Percentiles rank a stretch among this genome's conserved stretches.
Conservation (phyloP, 2,888 invertebrate species). For the Dryomyza anilis region DNA sequence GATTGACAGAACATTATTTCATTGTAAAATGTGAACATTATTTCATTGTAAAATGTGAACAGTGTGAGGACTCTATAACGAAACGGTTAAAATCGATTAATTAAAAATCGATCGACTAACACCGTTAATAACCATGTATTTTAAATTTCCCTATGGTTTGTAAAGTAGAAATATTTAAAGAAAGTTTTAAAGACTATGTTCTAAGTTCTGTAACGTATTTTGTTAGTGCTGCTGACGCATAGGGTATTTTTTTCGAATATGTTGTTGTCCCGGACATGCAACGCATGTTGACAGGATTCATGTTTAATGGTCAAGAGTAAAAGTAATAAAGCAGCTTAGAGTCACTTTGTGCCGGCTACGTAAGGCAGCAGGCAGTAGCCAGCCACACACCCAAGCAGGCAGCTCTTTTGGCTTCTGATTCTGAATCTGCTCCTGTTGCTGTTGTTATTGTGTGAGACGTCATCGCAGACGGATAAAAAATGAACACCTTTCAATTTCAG, state of each 20-base stretch:
- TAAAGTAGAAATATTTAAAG: too few species aligned
- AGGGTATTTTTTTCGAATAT: too few species aligned
- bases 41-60: too few species aligned
- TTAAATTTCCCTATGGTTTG: too few species aligned
- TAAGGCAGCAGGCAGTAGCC: neutral
- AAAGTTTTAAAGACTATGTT: too few species aligned
- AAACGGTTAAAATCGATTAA: too few species aligned
- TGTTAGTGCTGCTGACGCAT: neutral
- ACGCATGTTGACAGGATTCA: constrained; percentile 23
- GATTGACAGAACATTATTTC: too few species aligned
- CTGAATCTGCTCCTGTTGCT: neutral
- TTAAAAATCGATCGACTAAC: too few species aligned
- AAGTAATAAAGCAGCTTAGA: constrained; percentile 19
- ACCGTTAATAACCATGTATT: too few species aligned
- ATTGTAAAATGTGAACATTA: too few species aligned
- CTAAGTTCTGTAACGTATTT: neutral
- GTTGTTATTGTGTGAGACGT: constrained; percentile 1
- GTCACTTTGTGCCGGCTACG: neutral
- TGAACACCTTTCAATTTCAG: constrained; percentile 23
- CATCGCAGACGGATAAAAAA: constrained; percentile 16
- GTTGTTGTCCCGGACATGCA: constrained; percentile 7
- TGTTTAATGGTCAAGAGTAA: constrained; percentile 22
- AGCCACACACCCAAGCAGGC: neutral
- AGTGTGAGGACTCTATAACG: too few species aligned
- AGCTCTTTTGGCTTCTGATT: neutral